A percentile compares a stretch with the other conserved stretches of the same genome.
Conservation (phyloP, 2,888 invertebrate genomes). For the Neoaliturus tenellus region DNA sequence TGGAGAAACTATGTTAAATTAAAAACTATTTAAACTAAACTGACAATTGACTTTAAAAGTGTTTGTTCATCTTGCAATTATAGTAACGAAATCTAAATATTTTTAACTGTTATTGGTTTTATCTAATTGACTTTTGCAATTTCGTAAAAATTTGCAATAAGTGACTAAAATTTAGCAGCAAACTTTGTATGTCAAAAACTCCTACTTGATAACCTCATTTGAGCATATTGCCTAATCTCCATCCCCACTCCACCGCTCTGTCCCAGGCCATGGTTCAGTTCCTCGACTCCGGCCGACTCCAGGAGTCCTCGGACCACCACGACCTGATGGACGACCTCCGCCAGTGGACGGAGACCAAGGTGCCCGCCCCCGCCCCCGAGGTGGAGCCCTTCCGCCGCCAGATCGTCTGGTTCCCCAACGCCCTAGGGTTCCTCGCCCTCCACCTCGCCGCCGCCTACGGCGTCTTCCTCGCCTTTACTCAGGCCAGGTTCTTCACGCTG, state of each 20-base stretch:
- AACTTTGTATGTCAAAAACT: too few species aligned
- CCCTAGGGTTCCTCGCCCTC: constrained; percentile 76
- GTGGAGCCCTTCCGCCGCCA: constrained; percentile 15
- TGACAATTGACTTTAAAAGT: too few species aligned
- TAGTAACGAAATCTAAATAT: too few species aligned
- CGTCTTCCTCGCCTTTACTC: constrained; percentile 69
- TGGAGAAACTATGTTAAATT: too few species aligned
- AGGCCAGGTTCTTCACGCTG: constrained; percentile 69
- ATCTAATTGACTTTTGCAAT: too few species aligned
- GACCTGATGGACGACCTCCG: neutral
- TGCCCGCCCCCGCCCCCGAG: neutral
- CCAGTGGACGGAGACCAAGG: neutral
- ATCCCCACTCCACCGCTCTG: neutral
- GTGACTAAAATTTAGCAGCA: too few species aligned
- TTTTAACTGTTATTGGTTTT: too few species aligned
- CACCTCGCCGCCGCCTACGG: constrained; percentile 76
- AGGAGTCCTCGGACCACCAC: neutral
- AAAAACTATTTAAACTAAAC: too few species aligned
- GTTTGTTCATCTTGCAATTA: too few species aligned
- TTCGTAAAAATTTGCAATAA: too few species aligned
- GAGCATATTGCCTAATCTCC: too few species aligned
- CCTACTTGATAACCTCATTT: too few species aligned
- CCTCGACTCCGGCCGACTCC: neutral
- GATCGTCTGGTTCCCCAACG: constrained; percentile 78
- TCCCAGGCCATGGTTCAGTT: constrained; percentile 14